These are phyloP conservation scores for Hirtodrosophila duncani DNA, from an alignment of 2,888 invertebrate species.

Conservation along the genomic window DNA sequence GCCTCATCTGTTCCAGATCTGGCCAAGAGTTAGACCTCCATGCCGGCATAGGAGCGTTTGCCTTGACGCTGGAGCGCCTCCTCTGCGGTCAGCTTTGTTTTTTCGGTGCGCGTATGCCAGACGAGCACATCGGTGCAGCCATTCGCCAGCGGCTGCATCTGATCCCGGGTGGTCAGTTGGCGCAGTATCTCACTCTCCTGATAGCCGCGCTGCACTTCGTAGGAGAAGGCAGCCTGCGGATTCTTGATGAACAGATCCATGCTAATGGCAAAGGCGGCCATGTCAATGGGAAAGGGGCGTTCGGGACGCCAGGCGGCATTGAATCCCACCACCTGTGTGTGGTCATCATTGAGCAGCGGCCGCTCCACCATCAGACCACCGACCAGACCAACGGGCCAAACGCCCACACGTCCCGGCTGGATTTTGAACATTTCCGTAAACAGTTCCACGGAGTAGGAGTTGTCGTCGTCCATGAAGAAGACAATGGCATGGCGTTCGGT, in stretches of 20 bases:
- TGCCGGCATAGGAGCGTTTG: constrained; percentile 80
- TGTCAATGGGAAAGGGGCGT: constrained; percentile 96
- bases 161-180: constrained; percentile 84
- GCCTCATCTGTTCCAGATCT: constrained; percentile 1
- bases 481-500: constrained; percentile 83
- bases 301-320: constrained; percentile 92
- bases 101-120: constrained; percentile 98
- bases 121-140: constrained; percentile 96
- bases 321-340: constrained; percentile 80
- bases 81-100: constrained; percentile 87
- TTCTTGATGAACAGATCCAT: constrained; percentile 85
- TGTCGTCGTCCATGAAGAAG: constrained; percentile 98
- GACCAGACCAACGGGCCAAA: constrained; percentile 97
- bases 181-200: constrained; percentile 92
- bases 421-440: constrained; percentile 94
- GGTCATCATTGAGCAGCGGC: constrained; percentile 85
- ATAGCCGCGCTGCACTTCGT: constrained; percentile 91
- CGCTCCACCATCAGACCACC: constrained; percentile 96
- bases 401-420: constrained; percentile 85
- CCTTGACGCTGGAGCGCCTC: constrained; percentile 80
- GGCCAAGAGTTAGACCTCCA: constrained; percentile 79
- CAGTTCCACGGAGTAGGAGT: constrained; percentile 92
- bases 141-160: constrained; percentile 94
- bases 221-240: constrained; percentile 88
- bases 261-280: constrained; percentile 97